Evolutionary conservation across 2,888 invertebrate species (phyloP).

Genomic region (Pandemis corylana): DNA sequence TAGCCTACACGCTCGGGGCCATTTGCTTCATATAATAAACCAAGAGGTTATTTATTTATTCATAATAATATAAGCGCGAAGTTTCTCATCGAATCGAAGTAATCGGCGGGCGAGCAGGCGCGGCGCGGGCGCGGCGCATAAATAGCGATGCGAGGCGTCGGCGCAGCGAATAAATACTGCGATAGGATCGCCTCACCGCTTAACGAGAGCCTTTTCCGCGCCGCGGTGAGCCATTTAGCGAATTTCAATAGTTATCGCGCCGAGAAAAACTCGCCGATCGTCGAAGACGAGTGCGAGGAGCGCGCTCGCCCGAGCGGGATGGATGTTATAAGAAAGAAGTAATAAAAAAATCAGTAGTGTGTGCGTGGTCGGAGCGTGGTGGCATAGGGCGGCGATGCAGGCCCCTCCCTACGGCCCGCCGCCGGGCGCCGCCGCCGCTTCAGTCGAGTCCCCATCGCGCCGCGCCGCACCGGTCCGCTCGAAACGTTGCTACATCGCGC

Average conservation of each 20-base stretch:
- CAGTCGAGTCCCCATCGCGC: slow-evolving; percentile 78
- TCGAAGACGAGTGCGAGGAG: slow-evolving; percentile 67
- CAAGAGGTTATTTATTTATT: slow-evolving; percentile 63
- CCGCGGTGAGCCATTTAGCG: slow-evolving; percentile 84
- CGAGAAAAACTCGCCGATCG: slow-evolving; percentile 79
- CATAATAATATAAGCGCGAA: slow-evolving; percentile 61
- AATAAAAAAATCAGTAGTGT: slow-evolving; percentile 82
- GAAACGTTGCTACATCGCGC: slow-evolving; percentile 58
- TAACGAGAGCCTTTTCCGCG: slow-evolving; percentile 84
- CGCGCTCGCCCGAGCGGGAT: slow-evolving; percentile 72
- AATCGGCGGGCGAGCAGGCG: slow-evolving; percentile 55
- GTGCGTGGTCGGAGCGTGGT: slow-evolving; percentile 83
- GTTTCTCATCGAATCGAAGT: slow-evolving; percentile 58
- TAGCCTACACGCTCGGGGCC: slow-evolving; percentile 50
- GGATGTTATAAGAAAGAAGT: slow-evolving; percentile 80
- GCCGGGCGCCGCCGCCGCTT: slow-evolving; percentile 74
- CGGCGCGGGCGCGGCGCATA: slow-evolving; percentile 65
- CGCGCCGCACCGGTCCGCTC: slow-evolving; percentile 76
- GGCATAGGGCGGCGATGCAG: slow-evolving; percentile 81
- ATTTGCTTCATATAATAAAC: slow-evolving; percentile 59
- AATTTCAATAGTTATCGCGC: slow-evolving; percentile 85
- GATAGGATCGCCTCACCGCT: slow-evolving; percentile 82
- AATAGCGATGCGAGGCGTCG: slow-evolving; percentile 73
- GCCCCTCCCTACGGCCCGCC: slow-evolving; percentile 81
- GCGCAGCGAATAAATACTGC: slow-evolving; percentile 78